These are phyloP conservation scores for Mechanitis mazaeus DNA, from an alignment of 2,888 invertebrate genomes.

Conservation along the genomic window DNA sequence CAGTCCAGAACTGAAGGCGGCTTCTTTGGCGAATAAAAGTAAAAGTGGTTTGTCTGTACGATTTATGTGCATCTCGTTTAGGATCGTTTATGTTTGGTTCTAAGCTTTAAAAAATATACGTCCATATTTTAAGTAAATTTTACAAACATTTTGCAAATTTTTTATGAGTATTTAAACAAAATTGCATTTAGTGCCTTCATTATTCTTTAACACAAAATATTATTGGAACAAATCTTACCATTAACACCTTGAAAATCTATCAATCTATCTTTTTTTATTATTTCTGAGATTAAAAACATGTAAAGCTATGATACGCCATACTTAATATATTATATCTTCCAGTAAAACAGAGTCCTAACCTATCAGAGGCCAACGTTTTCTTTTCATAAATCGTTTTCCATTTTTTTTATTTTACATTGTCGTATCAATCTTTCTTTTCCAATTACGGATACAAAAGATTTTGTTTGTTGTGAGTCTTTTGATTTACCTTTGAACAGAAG, in stretches of 20 bases:
- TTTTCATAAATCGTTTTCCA: slow-evolving; percentile 25
- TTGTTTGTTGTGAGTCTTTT: slow-evolving; percentile 11
- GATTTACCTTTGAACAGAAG: slow-evolving; percentile 2
- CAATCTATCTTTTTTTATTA: too few species aligned
- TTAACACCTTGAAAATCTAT: too few species aligned
- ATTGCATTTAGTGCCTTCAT: too few species aligned
- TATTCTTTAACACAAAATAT: too few species aligned
- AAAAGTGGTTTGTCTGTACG: slow-evolving; percentile 36
- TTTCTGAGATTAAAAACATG: too few species aligned
- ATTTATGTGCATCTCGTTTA: slow-evolving; percentile 18
- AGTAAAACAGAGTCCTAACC: neutral
- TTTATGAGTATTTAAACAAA: too few species aligned
- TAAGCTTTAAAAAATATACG: slow-evolving; percentile 11
- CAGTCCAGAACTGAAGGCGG: slow-evolving; percentile 26
- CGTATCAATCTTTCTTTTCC: slow-evolving; percentile 15
- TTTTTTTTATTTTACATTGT: slow-evolving; percentile 25
- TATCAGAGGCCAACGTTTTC: slow-evolving; percentile 17
- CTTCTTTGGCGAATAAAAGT: slow-evolving; percentile 35
- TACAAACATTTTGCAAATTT: too few species aligned
- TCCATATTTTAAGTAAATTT: neutral
- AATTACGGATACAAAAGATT: slow-evolving; percentile 18
- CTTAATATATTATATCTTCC: neutral
- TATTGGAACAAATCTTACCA: too few species aligned
- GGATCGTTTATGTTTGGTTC: slow-evolving; percentile 6
- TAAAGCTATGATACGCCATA: too few species aligned